Base-by-base conservation (phyloP, 2,888 invertebrate genomes). In the Sinopyrophorus schimmeli region DNA sequence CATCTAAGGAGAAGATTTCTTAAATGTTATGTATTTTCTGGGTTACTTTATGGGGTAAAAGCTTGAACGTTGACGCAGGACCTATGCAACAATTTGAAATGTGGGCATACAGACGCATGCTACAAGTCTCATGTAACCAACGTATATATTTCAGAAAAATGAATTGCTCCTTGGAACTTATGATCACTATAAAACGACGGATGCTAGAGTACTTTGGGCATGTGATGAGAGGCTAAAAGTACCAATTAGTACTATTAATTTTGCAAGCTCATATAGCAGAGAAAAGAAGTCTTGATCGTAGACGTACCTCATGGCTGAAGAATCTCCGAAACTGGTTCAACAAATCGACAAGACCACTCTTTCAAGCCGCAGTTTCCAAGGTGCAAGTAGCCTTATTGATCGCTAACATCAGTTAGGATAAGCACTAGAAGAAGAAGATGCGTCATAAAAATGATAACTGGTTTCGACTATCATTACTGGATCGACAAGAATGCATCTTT, bases 1-100 rank as follows among this genome's bases (percentile, higher is more conserved):
- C n/a, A 30, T 3, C 30, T 30, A 4, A 30, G 16, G 11, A 30
- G 5, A 12, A 30, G 30, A 30, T n/a, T 30, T 10, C n/a, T 30
- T 6, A 30, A 3, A 15, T 30, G 30, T 12, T 30, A 30, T n/a
- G 30, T 30, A 14, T 30, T 12, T 30, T 30, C 9, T 5, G 30
- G 9, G 5, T 10, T 26, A 26, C 9, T 3, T 5, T 26, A 9
- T 26, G 26, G 11, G n/a, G 9, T 26, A 9, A 9, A 26, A 9
- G 4, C 26, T 5, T 26, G 26, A 9, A n/a, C 26, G 9, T n/a
- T 26, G 9, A 26, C 7, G 11, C 3, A 11, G 12, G 16, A 11
- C n/a, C 12, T 30, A 5, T 12, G 14, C 11, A 14, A 30, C 30
- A 30, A 15, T 30, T 30, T 5, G 30, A 30, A 15, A 30, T 30